A percentile compares a stretch with the other conserved stretches of the same genome.
Evolutionary conservation across 92 coral and sea anemone genomes (phyloP).

Genomic region (Palythoa grandis): DNA sequence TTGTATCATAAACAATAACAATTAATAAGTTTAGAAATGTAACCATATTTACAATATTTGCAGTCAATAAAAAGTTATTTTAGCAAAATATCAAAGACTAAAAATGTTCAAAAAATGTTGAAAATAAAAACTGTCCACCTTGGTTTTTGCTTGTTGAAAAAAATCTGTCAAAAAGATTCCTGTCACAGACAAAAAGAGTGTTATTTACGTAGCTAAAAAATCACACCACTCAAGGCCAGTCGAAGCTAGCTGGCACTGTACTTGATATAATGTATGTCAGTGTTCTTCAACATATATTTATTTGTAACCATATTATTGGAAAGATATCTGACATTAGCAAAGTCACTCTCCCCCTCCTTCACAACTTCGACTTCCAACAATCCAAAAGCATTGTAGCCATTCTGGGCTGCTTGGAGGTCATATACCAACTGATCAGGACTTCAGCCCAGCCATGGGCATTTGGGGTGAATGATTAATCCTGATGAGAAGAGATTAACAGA

Average conservation of each 20-base stretch:
- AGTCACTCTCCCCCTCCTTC: constrained; percentile 53
- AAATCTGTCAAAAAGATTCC: constrained; percentile 36
- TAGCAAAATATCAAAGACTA: neutral
- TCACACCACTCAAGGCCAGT: constrained; percentile 62
- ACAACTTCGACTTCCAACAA: constrained; percentile 55
- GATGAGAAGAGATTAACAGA: constrained; percentile 55
- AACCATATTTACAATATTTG: constrained; percentile 16
- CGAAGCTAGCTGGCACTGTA: constrained; percentile 55
- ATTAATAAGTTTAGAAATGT: constrained; percentile 32
- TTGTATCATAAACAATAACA: neutral
- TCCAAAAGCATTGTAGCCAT: constrained; percentile 48
- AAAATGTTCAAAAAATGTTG: constrained; percentile 25
- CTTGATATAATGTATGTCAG: constrained; percentile 49
- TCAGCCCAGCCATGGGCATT: constrained; percentile 78
- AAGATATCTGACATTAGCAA: constrained; percentile 54
- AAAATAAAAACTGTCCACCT: constrained; percentile 34
- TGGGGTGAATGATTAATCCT: constrained; percentile 54
- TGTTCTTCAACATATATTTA: constrained; percentile 33
- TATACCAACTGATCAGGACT: constrained; percentile 62
- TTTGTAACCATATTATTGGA: constrained; percentile 31
- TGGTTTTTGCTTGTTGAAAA: constrained; percentile 47
- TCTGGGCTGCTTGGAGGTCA: constrained; percentile 42
- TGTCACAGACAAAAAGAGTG: neutral
- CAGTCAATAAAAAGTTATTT: constrained; percentile 4
- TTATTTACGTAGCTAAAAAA: constrained; percentile 55